Evolutionary conservation across 2,113 vertebrate species (phyloP), one percentile per base, ranked within the genome.

Genomic region (Calyptommatus sinebrachiatus): DNA sequence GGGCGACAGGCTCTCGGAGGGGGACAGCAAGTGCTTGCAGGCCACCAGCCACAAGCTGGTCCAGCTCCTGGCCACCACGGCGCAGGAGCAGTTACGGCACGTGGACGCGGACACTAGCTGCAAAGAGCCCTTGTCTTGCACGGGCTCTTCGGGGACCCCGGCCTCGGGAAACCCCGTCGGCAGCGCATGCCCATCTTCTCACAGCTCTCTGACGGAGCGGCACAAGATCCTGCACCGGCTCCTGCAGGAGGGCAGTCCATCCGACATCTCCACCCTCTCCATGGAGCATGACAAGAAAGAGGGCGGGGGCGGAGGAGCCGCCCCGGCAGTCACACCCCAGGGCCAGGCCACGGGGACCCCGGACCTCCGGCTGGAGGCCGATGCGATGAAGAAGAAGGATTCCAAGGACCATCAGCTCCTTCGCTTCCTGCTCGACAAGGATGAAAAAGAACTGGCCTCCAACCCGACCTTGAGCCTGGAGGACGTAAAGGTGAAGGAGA

Each of bases 141-240:
- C 91, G 0, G 91, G 91, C 45, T 85, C 93, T 9, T 83, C 88
- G 1, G 71, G 75, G 45, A 67, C 73, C 29, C 89, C 92, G 12
- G 84, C 90, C 73, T 83, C 95, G 1, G 20, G 87, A 67, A 92
- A 91, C 87, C 88, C 94, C 20, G 89, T 92, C 1, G 83, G 91
- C 57, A 88, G 94, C 84, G 68, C 96, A 72, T 99, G 97, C 80
- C 97, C 97, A 1, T 95, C 96, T 46, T 98, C 97, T 48, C 97
- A 99, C 78, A 98, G 98, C 88, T 97, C 97, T 0, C 91, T 99
- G 75, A 99, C 97, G 0, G 97, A 99, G 79, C 91, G 97, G 7
- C 97, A 99, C 87, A 99, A 98, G 93, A 98, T 99, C 71, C 91
- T 99, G 28, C 98, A 98, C 84, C 93, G 96, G 61, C 96, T 99